These are phyloP conservation scores for Pocillopora grandis DNA, from an alignment of 92 coral and sea anemone species.

Conservation along the genomic window DNA sequence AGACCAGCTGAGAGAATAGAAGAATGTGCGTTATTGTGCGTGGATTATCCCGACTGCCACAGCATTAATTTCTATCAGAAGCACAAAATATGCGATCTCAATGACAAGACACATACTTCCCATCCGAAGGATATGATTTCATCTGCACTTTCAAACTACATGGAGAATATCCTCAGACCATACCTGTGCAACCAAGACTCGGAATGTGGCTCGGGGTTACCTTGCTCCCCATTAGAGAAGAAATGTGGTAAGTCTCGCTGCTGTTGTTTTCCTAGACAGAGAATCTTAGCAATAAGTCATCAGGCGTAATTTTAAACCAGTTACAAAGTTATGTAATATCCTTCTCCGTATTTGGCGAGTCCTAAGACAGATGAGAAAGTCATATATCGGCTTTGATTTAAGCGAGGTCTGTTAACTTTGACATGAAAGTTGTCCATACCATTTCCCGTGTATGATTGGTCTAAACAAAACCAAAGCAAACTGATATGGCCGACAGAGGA, in stretches of 20 bases:
- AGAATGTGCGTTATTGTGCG: neutral
- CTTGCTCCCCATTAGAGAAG: neutral
- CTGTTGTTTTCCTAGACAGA: neutral
- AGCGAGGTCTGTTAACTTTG: too few species aligned
- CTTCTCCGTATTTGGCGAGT: too few species aligned
- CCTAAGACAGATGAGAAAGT: too few species aligned
- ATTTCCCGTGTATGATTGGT: too few species aligned
- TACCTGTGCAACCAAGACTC: conserved; percentile 8
- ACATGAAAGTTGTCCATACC: too few species aligned
- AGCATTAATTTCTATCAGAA: conserved; percentile 20
- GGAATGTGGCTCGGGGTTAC: neutral
- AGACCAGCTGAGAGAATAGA: conserved; percentile 1
- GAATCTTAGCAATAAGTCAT: too few species aligned
- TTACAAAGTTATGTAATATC: too few species aligned
- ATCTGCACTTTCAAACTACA: conserved; percentile 8
- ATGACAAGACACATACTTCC: conserved; percentile 10
- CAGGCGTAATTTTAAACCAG: too few species aligned
- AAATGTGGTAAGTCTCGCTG: neutral
- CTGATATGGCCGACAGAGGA: too few species aligned
- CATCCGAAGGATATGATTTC: conserved; percentile 4
- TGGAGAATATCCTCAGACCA: neutral
- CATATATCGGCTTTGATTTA: too few species aligned
- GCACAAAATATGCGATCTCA: conserved; percentile 5
- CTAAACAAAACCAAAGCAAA: too few species aligned
- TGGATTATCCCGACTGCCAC: conserved; percentile 9